Evolutionary conservation across 2,797 vertebrate genomes (phyloP).

Genomic region (Leptatherina wallacei): DNA sequence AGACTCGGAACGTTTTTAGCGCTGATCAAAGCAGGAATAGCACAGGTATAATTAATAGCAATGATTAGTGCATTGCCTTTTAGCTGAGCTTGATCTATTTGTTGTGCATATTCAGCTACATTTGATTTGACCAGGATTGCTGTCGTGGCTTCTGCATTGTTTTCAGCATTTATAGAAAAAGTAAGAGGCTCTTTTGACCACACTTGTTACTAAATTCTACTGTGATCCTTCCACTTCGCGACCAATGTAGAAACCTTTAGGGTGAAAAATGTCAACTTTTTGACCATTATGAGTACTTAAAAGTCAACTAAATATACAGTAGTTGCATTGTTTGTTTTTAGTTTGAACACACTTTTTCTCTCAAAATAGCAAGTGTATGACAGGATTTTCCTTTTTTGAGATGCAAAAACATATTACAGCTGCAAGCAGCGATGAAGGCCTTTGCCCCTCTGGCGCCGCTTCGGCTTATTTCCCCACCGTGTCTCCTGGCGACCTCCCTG

Average conservation of each 20-base stretch:
- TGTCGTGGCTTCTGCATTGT: not conserved
- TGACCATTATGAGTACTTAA: no score
- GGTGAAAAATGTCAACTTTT: no score
- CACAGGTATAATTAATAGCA: slow-evolving; percentile 1
- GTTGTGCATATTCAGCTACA: not conserved
- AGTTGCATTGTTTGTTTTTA: no score
- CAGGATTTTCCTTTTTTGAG: no score
- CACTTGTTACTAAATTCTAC: not conserved
- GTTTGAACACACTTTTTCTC: no score
- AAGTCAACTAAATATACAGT: no score
- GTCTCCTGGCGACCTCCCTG: no score
- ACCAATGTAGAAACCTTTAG: not conserved
- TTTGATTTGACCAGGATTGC: not conserved
- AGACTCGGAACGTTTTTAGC: not conserved
- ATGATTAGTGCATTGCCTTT: not conserved
- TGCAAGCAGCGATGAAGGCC: no score
- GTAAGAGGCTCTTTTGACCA: not conserved
- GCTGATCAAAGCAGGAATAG: slow-evolving; percentile 1
- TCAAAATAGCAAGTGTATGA: no score
- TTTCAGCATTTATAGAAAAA: not conserved
- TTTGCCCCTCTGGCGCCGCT: no score
- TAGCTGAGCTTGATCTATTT: slow-evolving; percentile 6
- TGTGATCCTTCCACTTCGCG: not conserved
- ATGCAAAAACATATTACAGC: no score
- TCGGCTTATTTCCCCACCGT: no score